Conservation (phyloP, 1,140 invertebrate species). For the Drosophila insularis region DNA sequence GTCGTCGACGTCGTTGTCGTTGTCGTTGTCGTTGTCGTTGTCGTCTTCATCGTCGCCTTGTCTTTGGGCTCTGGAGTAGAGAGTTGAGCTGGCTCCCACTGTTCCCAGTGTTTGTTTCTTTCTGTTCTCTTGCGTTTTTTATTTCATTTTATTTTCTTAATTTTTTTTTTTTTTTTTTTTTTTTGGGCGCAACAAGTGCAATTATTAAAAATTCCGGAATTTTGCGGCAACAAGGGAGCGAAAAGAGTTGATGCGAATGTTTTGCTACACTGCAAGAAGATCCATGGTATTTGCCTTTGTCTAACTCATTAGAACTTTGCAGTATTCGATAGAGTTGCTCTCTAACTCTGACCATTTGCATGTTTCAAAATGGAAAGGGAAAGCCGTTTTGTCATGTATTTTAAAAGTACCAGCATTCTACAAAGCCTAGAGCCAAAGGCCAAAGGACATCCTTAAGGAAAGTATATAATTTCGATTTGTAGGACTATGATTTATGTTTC, state of each 20-base stretch:
- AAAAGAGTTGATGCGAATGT: not conserved
- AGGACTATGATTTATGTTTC: no score
- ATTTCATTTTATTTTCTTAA: slow-evolving; percentile 18
- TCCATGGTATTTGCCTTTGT: no score
- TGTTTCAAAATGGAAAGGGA: no score
- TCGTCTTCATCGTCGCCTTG: slow-evolving; percentile 77
- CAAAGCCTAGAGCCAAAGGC: no score
- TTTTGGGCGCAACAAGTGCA: slow-evolving; percentile 76
- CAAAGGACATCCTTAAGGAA: no score
- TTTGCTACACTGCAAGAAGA: slow-evolving; percentile 23
- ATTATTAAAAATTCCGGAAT: slow-evolving; percentile 81
- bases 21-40: slow-evolving; percentile 57
- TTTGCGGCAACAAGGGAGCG: slow-evolving; percentile 17
- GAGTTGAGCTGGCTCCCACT: slow-evolving; percentile 61
- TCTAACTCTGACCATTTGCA: no score
- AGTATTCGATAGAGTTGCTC: no score
- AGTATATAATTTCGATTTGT: no score
- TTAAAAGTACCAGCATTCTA: no score
- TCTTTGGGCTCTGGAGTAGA: slow-evolving; percentile 29
- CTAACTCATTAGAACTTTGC: no score
- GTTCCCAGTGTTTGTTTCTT: slow-evolving; percentile 47
- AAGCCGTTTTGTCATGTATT: no score
- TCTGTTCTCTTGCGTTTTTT: slow-evolving; percentile 29
- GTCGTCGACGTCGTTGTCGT: slow-evolving; percentile 58
- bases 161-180: slow-evolving; percentile 46